Evolutionary conservation across 2,797 vertebrate species (phyloP).

Genomic region (Cyclopterus lumpus): DNA sequence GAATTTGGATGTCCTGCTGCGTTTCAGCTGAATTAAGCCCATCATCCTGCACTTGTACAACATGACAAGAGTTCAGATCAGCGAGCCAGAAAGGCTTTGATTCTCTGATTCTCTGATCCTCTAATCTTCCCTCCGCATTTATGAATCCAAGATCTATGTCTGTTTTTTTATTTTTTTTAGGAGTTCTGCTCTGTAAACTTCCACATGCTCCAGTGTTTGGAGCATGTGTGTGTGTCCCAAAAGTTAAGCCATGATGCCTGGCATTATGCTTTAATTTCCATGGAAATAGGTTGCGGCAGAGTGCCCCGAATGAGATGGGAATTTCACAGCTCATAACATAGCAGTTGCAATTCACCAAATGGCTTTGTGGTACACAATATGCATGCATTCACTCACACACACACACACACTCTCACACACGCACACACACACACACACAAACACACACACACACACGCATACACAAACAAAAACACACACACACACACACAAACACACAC

Average conservation of each 20-base stretch:
- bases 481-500: background rate
- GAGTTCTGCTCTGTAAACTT: slow-evolving; percentile 62
- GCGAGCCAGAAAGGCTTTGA: slow-evolving; percentile 44
- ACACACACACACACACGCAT: background rate
- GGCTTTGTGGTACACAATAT: slow-evolving; percentile 31
- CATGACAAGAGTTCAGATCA: slow-evolving; percentile 46
- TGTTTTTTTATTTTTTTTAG: slow-evolving; percentile 34
- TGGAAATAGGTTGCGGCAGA: slow-evolving; percentile 67
- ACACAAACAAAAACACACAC: background rate
- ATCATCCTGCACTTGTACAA: slow-evolving; percentile 41
- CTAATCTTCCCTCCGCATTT: slow-evolving; percentile 58
- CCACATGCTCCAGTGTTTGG: slow-evolving; percentile 43
- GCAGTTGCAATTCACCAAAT: slow-evolving; percentile 58
- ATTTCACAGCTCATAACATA: slow-evolving; percentile 45
- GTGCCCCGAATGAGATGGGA: slow-evolving; percentile 60
- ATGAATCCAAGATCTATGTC: slow-evolving; percentile 51
- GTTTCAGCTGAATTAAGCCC: slow-evolving; percentile 50
- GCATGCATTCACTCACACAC: background rate
- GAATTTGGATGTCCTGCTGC: slow-evolving; percentile 25
- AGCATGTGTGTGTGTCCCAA: slow-evolving; percentile 22
- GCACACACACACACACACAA: background rate
- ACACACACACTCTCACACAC: background rate
- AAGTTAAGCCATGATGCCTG: slow-evolving; percentile 52
- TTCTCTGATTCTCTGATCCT: slow-evolving; percentile 66
- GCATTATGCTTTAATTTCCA: slow-evolving; percentile 71